Base-by-base conservation (phyloP, 2,797 vertebrate species). In the Acipenser transmontanus region DNA sequence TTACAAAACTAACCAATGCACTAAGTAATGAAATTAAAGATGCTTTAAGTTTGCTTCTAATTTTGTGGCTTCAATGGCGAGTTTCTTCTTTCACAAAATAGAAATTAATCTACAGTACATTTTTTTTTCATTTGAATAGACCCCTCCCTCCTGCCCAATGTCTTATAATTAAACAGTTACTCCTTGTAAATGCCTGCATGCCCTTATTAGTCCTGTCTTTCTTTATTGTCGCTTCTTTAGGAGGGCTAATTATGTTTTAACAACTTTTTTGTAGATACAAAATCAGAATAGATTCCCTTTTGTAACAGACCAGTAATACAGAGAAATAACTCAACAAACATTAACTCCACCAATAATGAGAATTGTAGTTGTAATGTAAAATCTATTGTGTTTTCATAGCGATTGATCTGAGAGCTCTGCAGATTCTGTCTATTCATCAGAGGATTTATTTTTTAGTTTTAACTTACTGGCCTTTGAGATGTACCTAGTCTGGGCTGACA, bases 361-460 rank as follows among this genome's bases (percentile, higher is more conserved):
- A 74, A 74, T 74, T 74, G 71, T 64, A 70, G 68, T 68, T 64
- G 65, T 71, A 77, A 81, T 73, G 72, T 77, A 72, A 74, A 78
- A 81, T 84, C 81, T 69, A 76, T 83, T 76, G 69, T 72, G 76
- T 77, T 84, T 80, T 82, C 76, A 80, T 83, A 75, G 78, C 65
- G 73, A 82, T 82, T 83, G 82, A 85, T 83, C 82, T 77, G 75
- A 74, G 71, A 64, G 68, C 74, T 59, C 63, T 52, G 68, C 73
- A 73, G 66, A 67, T 66, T 71, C 67, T 72, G 60, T 4, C 59
- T 71, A 69, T 72, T 77, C 72, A 75, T 76, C 75, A 74, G 75
- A 73, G 71, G 72, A 76, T 73, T 68, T 63, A 20, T 61, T 66
- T 10, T 50, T 56, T 62, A 54, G 56, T 49, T 66, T 59, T 63